Base-by-base conservation (phyloP, 2,797 vertebrate species). In the Nyctalus aviator region DNA sequence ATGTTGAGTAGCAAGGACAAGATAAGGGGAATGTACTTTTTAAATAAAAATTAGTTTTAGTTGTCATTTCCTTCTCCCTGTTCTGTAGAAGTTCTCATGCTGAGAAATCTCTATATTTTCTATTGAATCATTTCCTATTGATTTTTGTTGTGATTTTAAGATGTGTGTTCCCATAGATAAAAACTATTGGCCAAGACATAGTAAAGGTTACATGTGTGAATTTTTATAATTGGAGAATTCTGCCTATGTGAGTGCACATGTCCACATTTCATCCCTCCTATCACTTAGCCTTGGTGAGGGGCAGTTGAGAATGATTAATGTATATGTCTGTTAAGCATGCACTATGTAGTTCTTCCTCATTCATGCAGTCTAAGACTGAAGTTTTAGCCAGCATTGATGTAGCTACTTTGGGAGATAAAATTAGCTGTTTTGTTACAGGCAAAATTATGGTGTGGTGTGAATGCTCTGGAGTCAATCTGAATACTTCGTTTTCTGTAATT, bases 101-200 rank as follows among this genome's bases (percentile, higher is more conserved):
- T 94, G 91, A 91, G 44, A 94, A 93, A 72, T 96, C 94, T 96
- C 84, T 96, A 90, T 91, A 85, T 97, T 97, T 97, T 96, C 94
- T 97, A 97, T 97, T 95, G 91, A 95, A 91, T 94, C n/a, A 94
- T 95, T 97, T 97, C 77, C 25, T 94, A 53, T 10, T 92, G 73
- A 62, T 88, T 96, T 93, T 93, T 68, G 84, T 95, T 96, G 68
- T 96, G 93, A 91, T 94, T 96, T 96, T 94, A 88, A 90, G 69
- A 93, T 72, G 30, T 85, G 44, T 30, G n/a, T 84, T 96, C 87
- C 68, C 41, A 82, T 46, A 90, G 90, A 84, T 90, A 81, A 91
- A 89, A 59, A 25, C 69, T 78, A 0, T 91, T 87, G 32, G 75
- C 37, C 10, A 91, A 91, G 59, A 92, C 46, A 41, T 87, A 87